Evolutionary conservation across 30 jellyfish, hydroid and myxozoan species (phyloP).

Genomic region (Aurelia coerulea): DNA sequence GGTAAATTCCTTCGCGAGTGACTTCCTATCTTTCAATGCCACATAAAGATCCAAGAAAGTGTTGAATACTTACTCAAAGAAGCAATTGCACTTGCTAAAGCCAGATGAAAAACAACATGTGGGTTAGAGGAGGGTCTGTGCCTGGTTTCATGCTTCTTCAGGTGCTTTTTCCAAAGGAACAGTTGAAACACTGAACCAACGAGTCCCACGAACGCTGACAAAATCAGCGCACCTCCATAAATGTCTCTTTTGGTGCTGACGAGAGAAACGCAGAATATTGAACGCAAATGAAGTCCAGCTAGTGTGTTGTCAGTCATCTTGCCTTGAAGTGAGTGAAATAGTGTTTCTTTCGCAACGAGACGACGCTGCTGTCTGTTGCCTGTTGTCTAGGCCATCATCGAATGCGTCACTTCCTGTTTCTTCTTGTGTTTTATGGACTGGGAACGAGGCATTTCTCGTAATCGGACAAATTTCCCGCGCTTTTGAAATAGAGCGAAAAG

Average conservation of each 20-base stretch:
- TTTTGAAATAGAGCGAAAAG: too few relatives aligned
- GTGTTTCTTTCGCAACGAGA: too few relatives aligned
- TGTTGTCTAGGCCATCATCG: too few relatives aligned
- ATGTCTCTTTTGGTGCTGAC: constrained; percentile 3
- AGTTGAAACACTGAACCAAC: constrained; percentile 58
- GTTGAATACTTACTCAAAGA: constrained; percentile 36
- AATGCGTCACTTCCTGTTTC: too few relatives aligned
- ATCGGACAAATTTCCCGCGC: too few relatives aligned
- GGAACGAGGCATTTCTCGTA: too few relatives aligned
- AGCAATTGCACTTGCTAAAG: constrained; percentile 44
- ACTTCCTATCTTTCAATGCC: too few relatives aligned
- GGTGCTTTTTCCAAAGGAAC: constrained; percentile 55
- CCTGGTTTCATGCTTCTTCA: constrained; percentile 45
- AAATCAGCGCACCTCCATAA: constrained; percentile 22
- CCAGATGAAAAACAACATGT: constrained; percentile 61
- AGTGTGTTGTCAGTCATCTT: background rate
- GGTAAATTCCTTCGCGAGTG: too few relatives aligned
- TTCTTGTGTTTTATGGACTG: too few relatives aligned
- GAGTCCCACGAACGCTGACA: constrained; percentile 44
- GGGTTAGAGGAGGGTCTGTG: constrained; percentile 83
- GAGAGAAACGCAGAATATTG: constrained; percentile 41
- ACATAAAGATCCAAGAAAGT: background rate
- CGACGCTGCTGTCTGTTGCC: too few relatives aligned
- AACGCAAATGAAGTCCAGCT: constrained; percentile 38
- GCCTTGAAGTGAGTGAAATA: background rate